phyloP scores from a whole-genome alignment of 37 sponge, comb jelly and placozoan species.

The Axinella damicornis region DNA sequence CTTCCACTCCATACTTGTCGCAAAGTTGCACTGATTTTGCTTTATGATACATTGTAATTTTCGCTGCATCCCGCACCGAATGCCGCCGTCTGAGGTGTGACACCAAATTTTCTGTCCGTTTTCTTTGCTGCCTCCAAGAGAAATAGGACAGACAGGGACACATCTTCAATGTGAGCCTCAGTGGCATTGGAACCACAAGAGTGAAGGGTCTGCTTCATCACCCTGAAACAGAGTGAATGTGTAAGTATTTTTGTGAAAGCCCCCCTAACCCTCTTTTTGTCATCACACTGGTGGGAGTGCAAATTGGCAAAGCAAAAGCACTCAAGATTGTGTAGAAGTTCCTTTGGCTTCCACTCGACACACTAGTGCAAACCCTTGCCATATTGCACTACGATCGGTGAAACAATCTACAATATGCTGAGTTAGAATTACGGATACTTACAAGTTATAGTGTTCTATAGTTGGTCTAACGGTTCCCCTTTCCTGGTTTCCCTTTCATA shows the following conservation, averaged over 20 bases:
- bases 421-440: not conserved
- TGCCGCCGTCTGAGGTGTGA: constrained; percentile 3
- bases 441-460: constrained; percentile 31
- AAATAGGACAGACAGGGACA: constrained; percentile 17
- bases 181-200: constrained; percentile 33
- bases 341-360: too few relatives aligned
- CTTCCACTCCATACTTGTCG: too few relatives aligned
- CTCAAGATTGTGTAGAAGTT: too few relatives aligned
- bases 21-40: too few relatives aligned
- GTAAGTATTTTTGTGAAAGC: not conserved
- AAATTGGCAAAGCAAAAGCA: too few relatives aligned
- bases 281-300: too few relatives aligned
- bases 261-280: not conserved
- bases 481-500: constrained; percentile 13
- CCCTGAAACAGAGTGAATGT: not conserved
- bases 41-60: too few relatives aligned
- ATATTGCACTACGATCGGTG: not conserved
- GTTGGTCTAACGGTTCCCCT: constrained; percentile 30
- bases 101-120: not conserved
- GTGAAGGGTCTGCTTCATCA: constrained; percentile 9
- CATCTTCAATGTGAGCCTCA: constrained; percentile 4
- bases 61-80: not conserved
- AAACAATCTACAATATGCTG: not conserved
- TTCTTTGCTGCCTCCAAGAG: constrained; percentile 23
- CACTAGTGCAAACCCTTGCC: not conserved